These are phyloP conservation scores for Sminthurides bifidus DNA, from an alignment of 1,140 invertebrate genomes.

Conservation along the genomic window DNA sequence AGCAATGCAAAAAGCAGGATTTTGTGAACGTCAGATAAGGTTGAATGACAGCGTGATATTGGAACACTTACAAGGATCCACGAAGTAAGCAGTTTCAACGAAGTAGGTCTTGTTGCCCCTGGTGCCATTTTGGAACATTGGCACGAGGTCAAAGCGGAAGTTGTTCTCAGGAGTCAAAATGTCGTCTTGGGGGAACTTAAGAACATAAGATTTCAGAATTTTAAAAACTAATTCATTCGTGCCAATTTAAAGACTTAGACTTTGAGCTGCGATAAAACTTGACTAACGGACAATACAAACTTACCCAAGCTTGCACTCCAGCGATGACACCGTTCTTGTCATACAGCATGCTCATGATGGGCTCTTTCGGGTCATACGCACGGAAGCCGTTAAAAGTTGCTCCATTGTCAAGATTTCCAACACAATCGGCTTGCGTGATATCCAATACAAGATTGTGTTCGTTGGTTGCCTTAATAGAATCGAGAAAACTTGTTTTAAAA, in stretches of 20 bases:
- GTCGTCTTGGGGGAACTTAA: constrained; percentile 1
- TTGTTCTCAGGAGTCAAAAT: constrained; percentile 4
- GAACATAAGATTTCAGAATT: neutral
- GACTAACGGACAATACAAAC: neutral
- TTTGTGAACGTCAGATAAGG: neutral
- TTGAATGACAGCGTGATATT: neutral
- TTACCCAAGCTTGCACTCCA: constrained; percentile 16
- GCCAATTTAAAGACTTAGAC: neutral
- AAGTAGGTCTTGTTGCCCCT: constrained; percentile 1
- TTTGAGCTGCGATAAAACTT: neutral
- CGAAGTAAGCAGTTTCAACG: constrained; percentile 11
- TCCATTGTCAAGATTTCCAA: neutral
- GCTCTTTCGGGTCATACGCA: neutral
- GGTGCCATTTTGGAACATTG: constrained; percentile 5
- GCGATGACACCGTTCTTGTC: constrained; percentile 17
- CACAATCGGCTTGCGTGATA: neutral
- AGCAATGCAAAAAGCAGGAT: neutral
- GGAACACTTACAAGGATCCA: constrained; percentile 3
- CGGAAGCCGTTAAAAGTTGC: neutral
- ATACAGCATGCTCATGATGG: neutral
- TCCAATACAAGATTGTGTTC: neutral
- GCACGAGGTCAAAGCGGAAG: neutral
- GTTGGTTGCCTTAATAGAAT: neutral
- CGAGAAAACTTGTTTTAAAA: too few relatives aligned
- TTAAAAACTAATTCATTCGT: neutral